These are phyloP conservation scores for Micrasema longulum DNA, from an alignment of 1,140 invertebrate species.

Conservation along the genomic window DNA sequence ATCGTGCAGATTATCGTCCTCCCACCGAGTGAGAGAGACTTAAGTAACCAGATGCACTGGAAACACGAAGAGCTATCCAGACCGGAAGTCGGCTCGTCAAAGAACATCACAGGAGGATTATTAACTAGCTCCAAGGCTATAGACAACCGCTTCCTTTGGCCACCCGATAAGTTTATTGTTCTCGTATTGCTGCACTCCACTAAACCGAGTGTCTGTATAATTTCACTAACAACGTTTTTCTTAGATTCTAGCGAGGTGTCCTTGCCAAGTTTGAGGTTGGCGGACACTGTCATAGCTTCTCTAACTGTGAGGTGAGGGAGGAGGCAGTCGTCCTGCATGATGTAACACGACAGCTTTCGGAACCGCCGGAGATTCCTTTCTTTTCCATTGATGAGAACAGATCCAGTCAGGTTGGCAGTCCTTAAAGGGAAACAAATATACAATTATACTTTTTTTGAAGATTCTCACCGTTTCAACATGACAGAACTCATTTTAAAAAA, in stretches of 20 bases:
- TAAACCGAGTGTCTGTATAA: slow-evolving; percentile 82
- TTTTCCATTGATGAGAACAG: slow-evolving; percentile 86
- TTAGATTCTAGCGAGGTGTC: slow-evolving; percentile 80
- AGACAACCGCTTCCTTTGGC: slow-evolving; percentile 92
- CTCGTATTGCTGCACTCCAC: slow-evolving; percentile 82
- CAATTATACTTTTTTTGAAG: too few relatives aligned
- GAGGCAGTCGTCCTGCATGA: slow-evolving; percentile 96
- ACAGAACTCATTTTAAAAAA: slow-evolving; percentile 7
- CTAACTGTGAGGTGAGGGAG: slow-evolving; percentile 88
- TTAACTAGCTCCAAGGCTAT: slow-evolving; percentile 89
- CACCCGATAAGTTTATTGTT: slow-evolving; percentile 87
- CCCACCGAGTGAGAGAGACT: slow-evolving; percentile 82
- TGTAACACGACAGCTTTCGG: slow-evolving; percentile 93
- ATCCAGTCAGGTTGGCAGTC: slow-evolving; percentile 80
- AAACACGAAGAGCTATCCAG: slow-evolving; percentile 93
- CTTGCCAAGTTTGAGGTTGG: slow-evolving; percentile 91
- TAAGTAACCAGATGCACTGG: slow-evolving; percentile 87
- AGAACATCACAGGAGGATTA: slow-evolving; percentile 96
- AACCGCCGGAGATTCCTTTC: slow-evolving; percentile 87
- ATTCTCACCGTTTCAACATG: too few relatives aligned
- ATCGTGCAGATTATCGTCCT: slow-evolving; percentile 96
- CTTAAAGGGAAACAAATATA: slow-evolving; percentile 70
- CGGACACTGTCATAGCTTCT: slow-evolving; percentile 91
- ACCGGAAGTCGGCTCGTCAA: slow-evolving; percentile 97
- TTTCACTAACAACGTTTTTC: slow-evolving; percentile 84